These are phyloP conservation scores for Agrilus planipennis DNA, from an alignment of 1,140 invertebrate genomes.

Conservation along the genomic window DNA sequence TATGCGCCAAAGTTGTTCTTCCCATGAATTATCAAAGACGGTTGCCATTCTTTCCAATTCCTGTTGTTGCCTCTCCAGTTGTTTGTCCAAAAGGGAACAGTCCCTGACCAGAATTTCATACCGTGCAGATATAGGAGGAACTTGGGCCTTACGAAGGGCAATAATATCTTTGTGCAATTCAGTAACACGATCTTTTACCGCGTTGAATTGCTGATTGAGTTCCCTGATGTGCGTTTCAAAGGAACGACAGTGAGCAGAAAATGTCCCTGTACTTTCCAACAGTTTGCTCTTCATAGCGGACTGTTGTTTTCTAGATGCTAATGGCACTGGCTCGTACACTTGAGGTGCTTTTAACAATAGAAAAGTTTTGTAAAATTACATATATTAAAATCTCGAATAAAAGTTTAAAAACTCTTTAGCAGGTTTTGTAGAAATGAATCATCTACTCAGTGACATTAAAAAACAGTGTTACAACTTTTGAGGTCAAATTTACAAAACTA, in stretches of 20 bases:
- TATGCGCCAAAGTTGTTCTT: slow-evolving; percentile 55
- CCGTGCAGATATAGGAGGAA: slow-evolving; percentile 41
- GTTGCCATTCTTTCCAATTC: slow-evolving; percentile 49
- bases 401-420: no score
- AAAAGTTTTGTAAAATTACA: neutral
- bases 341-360: slow-evolving; percentile 14
- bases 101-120: slow-evolving; percentile 48
- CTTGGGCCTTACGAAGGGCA: slow-evolving; percentile 42
- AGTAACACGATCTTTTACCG: slow-evolving; percentile 49
- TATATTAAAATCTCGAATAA: no score
- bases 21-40: slow-evolving; percentile 53
- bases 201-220: slow-evolving; percentile 47
- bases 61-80: slow-evolving; percentile 48
- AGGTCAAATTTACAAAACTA: no score
- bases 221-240: slow-evolving; percentile 51
- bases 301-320: slow-evolving; percentile 37
- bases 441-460: no score
- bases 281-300: slow-evolving; percentile 34
- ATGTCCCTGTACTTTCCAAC: slow-evolving; percentile 43
- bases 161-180: slow-evolving; percentile 51
- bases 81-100: slow-evolving; percentile 49
- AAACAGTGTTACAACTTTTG: no score
- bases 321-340: slow-evolving; percentile 30
- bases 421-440: no score
- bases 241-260: slow-evolving; percentile 51